These are phyloP conservation scores for Agrochola macilenta DNA, from an alignment of 2,888 invertebrate species.

Conservation along the genomic window DNA sequence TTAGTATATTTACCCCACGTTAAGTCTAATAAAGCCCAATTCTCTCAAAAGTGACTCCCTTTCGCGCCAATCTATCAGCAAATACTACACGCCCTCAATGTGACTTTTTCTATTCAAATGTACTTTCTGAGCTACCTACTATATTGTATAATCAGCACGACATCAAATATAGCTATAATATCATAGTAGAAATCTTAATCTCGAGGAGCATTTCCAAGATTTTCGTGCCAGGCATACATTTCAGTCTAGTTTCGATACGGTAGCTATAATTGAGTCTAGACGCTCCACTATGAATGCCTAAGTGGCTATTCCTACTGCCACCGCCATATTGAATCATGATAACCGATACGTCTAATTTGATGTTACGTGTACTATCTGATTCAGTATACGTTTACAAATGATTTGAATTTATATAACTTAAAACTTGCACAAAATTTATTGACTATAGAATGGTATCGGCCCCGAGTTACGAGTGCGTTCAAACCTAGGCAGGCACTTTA, in stretches of 20 bases:
- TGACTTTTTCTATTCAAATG: neutral
- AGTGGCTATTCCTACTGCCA: constrained; percentile 19
- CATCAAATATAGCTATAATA: neutral
- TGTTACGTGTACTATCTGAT: constrained; percentile 10
- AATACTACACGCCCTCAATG: neutral
- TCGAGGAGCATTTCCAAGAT: constrained; percentile 7
- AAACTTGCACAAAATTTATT: too few species aligned
- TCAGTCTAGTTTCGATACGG: constrained; percentile 20
- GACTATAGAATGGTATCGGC: too few species aligned
- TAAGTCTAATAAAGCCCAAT: too few species aligned
- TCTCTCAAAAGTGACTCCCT: too few species aligned
- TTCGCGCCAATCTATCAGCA: too few species aligned
- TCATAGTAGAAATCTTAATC: constrained; percentile 27
- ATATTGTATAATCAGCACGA: neutral
- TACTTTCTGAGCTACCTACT: neutral
- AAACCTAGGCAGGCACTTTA: too few species aligned
- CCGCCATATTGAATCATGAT: constrained; percentile 35
- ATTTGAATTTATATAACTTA: neutral
- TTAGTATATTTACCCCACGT: too few species aligned
- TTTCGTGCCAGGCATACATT: constrained; percentile 45
- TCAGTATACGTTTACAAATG: neutral
- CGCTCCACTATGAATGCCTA: constrained; percentile 34
- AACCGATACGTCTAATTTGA: constrained; percentile 15
- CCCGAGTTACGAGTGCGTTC: too few species aligned
- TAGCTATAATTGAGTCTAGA: constrained; percentile 48